Conservation (phyloP, 2,888 invertebrate genomes). For the Seira sanloemensis region DNA sequence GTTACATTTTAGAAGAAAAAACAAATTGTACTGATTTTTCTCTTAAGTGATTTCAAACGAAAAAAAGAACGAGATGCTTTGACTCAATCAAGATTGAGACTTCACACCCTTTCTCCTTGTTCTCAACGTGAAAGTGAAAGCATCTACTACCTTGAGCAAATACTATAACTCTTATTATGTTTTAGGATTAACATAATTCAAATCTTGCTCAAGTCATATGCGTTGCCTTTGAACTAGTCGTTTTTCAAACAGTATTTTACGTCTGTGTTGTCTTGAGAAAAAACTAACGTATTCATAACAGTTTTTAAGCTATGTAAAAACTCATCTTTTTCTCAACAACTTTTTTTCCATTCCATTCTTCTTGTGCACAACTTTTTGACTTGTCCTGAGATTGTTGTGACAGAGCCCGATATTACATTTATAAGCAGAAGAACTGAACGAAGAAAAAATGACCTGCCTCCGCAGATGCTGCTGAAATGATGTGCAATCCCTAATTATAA, state of each 20-base stretch:
- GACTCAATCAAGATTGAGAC: neutral
- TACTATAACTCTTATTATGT: conserved; percentile 6
- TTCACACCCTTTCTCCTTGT: neutral
- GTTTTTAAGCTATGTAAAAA: neutral
- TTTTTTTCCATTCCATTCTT: too few species aligned
- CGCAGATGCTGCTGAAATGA: neutral
- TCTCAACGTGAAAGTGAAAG: neutral
- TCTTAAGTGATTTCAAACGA: too few species aligned
- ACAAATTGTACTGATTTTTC: neutral
- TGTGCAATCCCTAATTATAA: neutral
- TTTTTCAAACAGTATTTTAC: conserved; percentile 11
- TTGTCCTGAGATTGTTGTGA: neutral
- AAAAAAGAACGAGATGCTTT: neutral
- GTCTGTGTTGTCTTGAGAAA: neutral
- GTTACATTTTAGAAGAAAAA: neutral
- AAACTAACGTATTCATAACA: conserved; percentile 5
- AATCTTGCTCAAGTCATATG: conserved; percentile 54
- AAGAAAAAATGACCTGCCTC: too few species aligned
- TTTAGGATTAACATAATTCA: conserved; percentile 6
- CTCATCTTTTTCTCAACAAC: neutral
- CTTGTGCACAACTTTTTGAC: neutral
- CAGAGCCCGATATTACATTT: too few species aligned
- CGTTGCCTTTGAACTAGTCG: conserved; percentile 42
- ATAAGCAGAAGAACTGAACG: neutral
- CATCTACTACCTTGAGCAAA: conserved; percentile 31